A percentile compares a stretch with the other conserved stretches of the same genome.
Evolutionary conservation across 2,888 invertebrate genomes (phyloP).

Genomic region (Sturmia bella): DNA sequence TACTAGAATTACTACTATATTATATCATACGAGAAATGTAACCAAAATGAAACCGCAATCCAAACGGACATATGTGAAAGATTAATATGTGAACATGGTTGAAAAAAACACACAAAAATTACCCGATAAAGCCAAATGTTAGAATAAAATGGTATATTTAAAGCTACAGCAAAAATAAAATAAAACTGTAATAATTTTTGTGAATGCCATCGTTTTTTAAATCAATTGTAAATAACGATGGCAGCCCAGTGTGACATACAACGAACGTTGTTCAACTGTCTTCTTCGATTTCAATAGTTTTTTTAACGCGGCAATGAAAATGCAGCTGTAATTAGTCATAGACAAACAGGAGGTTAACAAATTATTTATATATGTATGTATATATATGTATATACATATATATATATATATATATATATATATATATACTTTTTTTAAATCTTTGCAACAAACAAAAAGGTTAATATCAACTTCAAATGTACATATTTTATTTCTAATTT

Average conservation of each 20-base stretch:
- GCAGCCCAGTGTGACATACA: slow-evolving; percentile 18
- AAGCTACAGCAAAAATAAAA: slow-evolving; percentile 6
- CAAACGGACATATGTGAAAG: slow-evolving; percentile 67
- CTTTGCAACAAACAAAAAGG: too few species aligned
- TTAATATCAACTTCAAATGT: too few species aligned
- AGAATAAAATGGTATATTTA: slow-evolving; percentile 26
- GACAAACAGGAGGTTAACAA: too few species aligned
- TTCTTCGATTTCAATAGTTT: slow-evolving; percentile 2
- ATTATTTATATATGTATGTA: too few species aligned
- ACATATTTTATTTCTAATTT: too few species aligned
- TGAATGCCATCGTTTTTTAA: slow-evolving; percentile 32
- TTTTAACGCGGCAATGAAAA: too few species aligned
- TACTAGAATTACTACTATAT: slow-evolving; percentile 10
- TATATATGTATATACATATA: too few species aligned
- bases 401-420: too few species aligned
- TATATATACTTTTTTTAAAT: too few species aligned
- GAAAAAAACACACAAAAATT: neutral
- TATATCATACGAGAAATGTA: slow-evolving; percentile 45
- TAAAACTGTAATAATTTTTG: slow-evolving; percentile 50
- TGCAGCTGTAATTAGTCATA: too few species aligned
- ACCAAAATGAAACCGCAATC: slow-evolving; percentile 66
- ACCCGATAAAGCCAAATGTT: slow-evolving; percentile 16
- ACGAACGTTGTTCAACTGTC: neutral
- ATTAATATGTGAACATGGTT: slow-evolving; percentile 63
- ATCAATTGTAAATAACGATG: slow-evolving; percentile 21